Conservation (phyloP, 1,140 invertebrate genomes). For the Chelonus insularis region DNA sequence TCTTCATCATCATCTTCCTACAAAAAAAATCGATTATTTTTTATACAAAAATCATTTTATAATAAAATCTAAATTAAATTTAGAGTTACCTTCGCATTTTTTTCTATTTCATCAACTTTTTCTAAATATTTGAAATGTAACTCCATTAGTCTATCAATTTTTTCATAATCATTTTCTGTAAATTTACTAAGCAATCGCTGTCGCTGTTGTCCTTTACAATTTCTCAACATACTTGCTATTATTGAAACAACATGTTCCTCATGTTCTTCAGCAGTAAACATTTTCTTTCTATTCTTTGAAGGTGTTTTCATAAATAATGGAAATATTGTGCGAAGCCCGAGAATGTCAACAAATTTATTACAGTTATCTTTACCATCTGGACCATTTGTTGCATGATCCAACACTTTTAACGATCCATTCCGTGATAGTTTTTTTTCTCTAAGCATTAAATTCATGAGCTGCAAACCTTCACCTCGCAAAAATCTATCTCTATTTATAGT, state of each 20-base stretch:
- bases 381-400: slow-evolving; percentile 94
- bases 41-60: no score
- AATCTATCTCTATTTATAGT: slow-evolving; percentile 88
- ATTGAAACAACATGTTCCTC: slow-evolving; percentile 96
- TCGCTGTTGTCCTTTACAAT: slow-evolving; percentile 86
- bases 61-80: no score
- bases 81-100: slow-evolving; percentile 60
- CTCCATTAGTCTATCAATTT: slow-evolving; percentile 94
- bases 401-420: slow-evolving; percentile 92
- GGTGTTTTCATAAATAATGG: slow-evolving; percentile 99
- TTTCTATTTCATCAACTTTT: slow-evolving; percentile 88
- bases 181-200: slow-evolving; percentile 94
- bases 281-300: slow-evolving; percentile 80
- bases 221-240: slow-evolving; percentile 89
- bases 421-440: slow-evolving; percentile 95
- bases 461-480: slow-evolving; percentile 90
- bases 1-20: slow-evolving; percentile 77
- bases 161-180: slow-evolving; percentile 97
- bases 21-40: slow-evolving; percentile 27
- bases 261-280: slow-evolving; percentile 87
- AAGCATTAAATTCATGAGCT: slow-evolving; percentile 96
- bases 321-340: slow-evolving; percentile 94
- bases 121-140: slow-evolving; percentile 97
- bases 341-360: slow-evolving; percentile 98
- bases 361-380: slow-evolving; percentile 93